phyloP scores from a whole-genome alignment of 2,113 vertebrate genomes.

The Motacilla tschutschensis region DNA sequence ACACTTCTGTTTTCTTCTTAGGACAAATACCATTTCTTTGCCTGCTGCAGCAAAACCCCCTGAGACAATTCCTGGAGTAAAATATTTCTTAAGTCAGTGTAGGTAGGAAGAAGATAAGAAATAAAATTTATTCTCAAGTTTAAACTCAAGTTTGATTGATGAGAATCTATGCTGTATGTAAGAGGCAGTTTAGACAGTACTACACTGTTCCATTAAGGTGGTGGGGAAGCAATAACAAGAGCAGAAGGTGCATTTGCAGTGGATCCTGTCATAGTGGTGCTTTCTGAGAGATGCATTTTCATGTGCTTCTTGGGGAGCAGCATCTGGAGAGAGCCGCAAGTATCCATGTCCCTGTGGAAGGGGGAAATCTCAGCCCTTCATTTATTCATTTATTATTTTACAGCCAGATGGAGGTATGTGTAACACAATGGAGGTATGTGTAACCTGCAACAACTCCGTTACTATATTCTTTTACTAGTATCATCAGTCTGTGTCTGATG shows the following conservation, averaged over 20 bases:
- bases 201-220: not conserved
- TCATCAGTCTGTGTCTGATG: not conserved
- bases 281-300: not conserved
- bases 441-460: not conserved
- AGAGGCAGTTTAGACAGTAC: not conserved
- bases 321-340: not conserved
- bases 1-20: not conserved
- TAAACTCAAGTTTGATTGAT: not conserved
- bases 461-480: not conserved
- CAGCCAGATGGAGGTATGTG: not conserved
- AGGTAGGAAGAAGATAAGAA: not conserved
- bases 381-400: slow-evolving; percentile 13
- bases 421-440: not conserved
- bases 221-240: not conserved
- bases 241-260: not conserved
- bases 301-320: not conserved
- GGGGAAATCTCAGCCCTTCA: not conserved
- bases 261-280: not conserved
- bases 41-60: not conserved
- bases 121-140: not conserved
- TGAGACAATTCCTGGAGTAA: not conserved
- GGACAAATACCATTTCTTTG: not conserved
- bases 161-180: not conserved
- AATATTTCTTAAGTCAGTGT: not conserved
- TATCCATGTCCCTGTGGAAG: not conserved